Base-by-base conservation (phyloP, 2,797 vertebrate genomes). In the Gouania willdenowi region DNA sequence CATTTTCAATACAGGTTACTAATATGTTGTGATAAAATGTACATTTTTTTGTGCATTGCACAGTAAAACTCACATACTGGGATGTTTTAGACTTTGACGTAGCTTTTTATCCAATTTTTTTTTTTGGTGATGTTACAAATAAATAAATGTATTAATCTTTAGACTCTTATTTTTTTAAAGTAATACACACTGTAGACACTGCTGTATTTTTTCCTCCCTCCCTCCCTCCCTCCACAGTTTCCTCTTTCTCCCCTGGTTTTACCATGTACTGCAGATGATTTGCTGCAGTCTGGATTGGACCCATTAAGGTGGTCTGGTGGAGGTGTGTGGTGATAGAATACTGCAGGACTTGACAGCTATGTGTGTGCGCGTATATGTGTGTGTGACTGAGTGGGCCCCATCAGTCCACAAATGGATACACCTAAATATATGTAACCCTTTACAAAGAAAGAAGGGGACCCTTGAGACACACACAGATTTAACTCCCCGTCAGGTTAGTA, bases 321-420 rank as follows among this genome's bases (percentile, higher is more conserved):
- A 86, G 79, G 82, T 82, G 83, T 80, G 66, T 23, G 55, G 41
- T 82, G 81, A 79, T 59, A 26, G 66, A 82, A 66, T 50, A 61
- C 78, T 25, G 40, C 17, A 6, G 59, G 58, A 38, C 70, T 34
- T 67, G 79, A 79, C 75, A 79, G 65, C 49, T 35, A 11, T 3
- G 25, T 8, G 31, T 50, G 50, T 40, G 41, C 26, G 23, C 49
- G 30, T 51, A 41, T 46, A 48, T 41, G 47, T 40, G 30, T 17
- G 48, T 17, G 37, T 38, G 38, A 63, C 30, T 26, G 44, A 70
- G 22, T 26, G 29, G 14, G 19, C 45, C 56, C 46, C 39, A 15
- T 3, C 23, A 12, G 44, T 30, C 39, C 45, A 45, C 41, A 50
- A 53, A 68, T 53, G 50, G 50, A 69, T 57, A 61, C 41, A 65